phyloP scores from a whole-genome alignment of 2,113 vertebrate genomes.

The Lycaon pictus region DNA sequence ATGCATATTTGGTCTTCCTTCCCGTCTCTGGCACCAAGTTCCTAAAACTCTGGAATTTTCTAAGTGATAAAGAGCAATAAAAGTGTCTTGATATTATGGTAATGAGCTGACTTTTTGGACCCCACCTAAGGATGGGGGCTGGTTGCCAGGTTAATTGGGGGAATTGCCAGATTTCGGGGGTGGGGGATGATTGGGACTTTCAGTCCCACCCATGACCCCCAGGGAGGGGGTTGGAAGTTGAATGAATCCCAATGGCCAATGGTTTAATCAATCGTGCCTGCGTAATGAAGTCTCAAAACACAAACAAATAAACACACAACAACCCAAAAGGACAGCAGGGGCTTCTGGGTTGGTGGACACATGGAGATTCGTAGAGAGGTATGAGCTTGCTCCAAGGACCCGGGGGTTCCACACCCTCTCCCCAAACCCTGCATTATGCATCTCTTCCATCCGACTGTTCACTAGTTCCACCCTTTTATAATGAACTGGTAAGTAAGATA shows the following conservation, averaged over 20 bases:
- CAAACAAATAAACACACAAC: too few relatives aligned
- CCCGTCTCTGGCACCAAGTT: neutral
- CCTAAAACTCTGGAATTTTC: neutral
- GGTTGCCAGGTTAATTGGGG: too few relatives aligned
- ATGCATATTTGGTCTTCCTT: neutral
- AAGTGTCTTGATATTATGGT: neutral
- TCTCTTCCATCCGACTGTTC: neutral
- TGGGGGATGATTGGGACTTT: neutral
- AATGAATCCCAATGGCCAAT: rapidly evolving
- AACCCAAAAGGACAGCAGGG: neutral
- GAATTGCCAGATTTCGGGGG: too few relatives aligned
- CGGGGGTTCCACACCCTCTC: rapidly evolving
- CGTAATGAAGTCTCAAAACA: neutral
- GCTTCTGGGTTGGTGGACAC: neutral
- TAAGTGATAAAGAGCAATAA: neutral
- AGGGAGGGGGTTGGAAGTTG: neutral
- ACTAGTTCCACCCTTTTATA: neutral
- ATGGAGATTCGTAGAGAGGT: neutral
- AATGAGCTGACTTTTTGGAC: neutral
- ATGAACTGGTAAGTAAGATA: too few relatives aligned
- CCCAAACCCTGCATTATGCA: too few relatives aligned
- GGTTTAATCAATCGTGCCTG: rapidly evolving
- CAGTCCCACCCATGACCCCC: too few relatives aligned
- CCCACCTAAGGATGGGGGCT: neutral
- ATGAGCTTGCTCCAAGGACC: neutral